These are phyloP conservation scores for Acrobasis suavella DNA, from an alignment of 2,888 invertebrate genomes.

Conservation along the genomic window DNA sequence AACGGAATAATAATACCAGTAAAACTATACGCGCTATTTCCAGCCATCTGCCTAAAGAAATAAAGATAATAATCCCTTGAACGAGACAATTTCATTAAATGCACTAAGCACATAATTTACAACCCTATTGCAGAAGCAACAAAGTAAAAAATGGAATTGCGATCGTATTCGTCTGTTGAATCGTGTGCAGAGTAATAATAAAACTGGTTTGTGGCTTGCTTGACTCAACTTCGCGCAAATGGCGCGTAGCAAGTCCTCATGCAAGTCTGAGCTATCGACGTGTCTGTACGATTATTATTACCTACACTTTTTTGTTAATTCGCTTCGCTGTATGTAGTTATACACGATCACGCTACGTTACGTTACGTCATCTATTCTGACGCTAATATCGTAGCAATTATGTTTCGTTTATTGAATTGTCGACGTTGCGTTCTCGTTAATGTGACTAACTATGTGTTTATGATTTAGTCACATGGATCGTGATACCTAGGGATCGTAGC, in stretches of 20 bases:
- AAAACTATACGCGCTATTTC: background rate
- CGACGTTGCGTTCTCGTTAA: background rate
- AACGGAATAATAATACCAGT: conserved; percentile 13
- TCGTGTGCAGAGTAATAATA: conserved; percentile 11
- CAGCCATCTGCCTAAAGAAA: background rate
- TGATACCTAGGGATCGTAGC: too few species aligned
- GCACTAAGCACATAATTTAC: background rate
- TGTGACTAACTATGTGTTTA: background rate
- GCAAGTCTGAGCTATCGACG: background rate
- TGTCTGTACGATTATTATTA: background rate
- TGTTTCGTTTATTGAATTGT: background rate
- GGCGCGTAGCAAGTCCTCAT: too few species aligned
- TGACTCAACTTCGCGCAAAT: background rate
- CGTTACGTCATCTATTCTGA: background rate
- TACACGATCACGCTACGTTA: background rate
- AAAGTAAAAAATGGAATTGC: background rate
- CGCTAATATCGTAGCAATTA: background rate
- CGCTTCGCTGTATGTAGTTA: background rate
- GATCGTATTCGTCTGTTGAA: background rate
- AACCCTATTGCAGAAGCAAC: background rate
- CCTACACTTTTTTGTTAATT: background rate
- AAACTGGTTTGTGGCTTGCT: background rate
- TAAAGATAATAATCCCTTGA: background rate
- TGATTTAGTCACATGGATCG: background rate
- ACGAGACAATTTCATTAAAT: background rate